A percentile compares a stretch with the other conserved stretches of the same genome.
phyloP scores from a whole-genome alignment of 2,888 invertebrate genomes.

The Caenorhabditis drosophilae region DNA sequence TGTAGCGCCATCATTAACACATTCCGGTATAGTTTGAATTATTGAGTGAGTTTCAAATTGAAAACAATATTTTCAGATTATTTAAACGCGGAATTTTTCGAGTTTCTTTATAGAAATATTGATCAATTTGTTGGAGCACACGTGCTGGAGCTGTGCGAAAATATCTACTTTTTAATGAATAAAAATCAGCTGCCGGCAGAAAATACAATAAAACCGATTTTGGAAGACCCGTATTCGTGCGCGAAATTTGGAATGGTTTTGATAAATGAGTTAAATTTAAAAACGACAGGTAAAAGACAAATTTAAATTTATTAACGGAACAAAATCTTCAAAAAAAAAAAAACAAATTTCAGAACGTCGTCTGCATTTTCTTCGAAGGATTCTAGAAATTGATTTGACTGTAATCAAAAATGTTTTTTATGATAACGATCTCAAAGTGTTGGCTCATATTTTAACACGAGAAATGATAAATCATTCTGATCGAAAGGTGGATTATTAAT shows the following conservation, averaged over 20 bases:
- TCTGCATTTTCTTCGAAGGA: not conserved
- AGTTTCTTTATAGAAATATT: slow-evolving; percentile 14
- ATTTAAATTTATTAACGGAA: not conserved
- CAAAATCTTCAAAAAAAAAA: no score
- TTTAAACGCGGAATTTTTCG: slow-evolving; percentile 29
- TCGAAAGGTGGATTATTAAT: slow-evolving; percentile 17
- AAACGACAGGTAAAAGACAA: slow-evolving; percentile 19
- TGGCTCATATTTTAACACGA: slow-evolving; percentile 33
- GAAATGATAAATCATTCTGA: slow-evolving; percentile 35
- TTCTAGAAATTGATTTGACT: slow-evolving; percentile 15
- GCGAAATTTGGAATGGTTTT: slow-evolving; percentile 27
- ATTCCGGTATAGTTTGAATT: slow-evolving; percentile 17
- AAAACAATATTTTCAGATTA: slow-evolving; percentile 13
- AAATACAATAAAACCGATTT: slow-evolving; percentile 10
- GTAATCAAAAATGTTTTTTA: slow-evolving; percentile 42
- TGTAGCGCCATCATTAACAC: slow-evolving; percentile 25
- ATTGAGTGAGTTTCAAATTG: not conserved
- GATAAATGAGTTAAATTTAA: slow-evolving; percentile 28
- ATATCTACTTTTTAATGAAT: not conserved
- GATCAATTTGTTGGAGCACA: not conserved
- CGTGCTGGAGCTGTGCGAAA: not conserved
- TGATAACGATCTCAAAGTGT: slow-evolving; percentile 42
- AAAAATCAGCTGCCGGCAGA: not conserved
- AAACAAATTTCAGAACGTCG: no score
- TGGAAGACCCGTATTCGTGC: slow-evolving; percentile 15